Conservation (phyloP, 2,888 invertebrate species). For the Ariolimax columbianus region DNA sequence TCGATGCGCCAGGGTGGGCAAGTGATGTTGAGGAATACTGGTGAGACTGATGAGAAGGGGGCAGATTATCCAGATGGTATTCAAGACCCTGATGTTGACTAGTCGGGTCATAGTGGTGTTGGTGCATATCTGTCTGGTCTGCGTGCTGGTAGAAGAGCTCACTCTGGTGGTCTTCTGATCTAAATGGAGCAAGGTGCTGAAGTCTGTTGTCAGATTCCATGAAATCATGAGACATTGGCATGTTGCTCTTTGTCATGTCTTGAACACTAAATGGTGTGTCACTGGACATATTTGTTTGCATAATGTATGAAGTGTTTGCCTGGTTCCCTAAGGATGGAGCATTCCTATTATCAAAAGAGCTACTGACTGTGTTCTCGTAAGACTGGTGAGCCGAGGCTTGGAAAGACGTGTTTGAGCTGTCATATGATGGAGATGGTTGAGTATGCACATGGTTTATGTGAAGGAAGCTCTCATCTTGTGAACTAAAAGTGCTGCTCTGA, state of each 20-base stretch:
- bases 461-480: conserved; percentile 40
- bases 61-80: conserved; percentile 35
- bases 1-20: conserved; percentile 31
- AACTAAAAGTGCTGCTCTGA: not conserved
- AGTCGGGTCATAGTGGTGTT: conserved; percentile 36
- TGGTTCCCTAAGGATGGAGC: conserved; percentile 15
- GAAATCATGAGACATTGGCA: conserved; percentile 37
- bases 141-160: conserved; percentile 38
- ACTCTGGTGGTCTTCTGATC: conserved; percentile 22
- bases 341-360: conserved; percentile 23
- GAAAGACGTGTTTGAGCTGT: conserved; percentile 29
- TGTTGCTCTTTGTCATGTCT: conserved; percentile 36
- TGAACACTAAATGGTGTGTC: conserved; percentile 23
- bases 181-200: conserved; percentile 40
- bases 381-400: conserved; percentile 35
- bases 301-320: conserved; percentile 10
- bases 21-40: conserved; percentile 27
- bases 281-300: conserved; percentile 10
- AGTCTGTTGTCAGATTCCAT: conserved; percentile 25
- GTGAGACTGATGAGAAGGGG: conserved; percentile 31
- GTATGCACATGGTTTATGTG: conserved; percentile 29
- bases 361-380: conserved; percentile 19
- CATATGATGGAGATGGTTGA: conserved; percentile 35
- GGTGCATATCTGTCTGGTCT: conserved; percentile 19
- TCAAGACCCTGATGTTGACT: conserved; percentile 32